Conservation (phyloP, 1,140 invertebrate species). For the Trichomalopsis sarcophagae region DNA sequence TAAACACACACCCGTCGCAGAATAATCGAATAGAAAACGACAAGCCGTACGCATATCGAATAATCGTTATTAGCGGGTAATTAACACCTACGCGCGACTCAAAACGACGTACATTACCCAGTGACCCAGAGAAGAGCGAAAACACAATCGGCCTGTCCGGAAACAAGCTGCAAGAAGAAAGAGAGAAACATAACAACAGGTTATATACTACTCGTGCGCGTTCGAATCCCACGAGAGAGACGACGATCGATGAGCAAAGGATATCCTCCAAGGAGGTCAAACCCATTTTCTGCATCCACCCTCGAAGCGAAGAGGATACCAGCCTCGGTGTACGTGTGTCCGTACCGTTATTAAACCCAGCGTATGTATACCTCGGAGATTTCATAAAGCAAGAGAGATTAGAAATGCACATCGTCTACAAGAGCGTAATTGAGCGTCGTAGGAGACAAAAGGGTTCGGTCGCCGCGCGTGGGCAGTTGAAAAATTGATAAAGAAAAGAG, state of each 20-base stretch:
- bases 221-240: background rate
- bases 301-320: background rate
- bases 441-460: background rate
- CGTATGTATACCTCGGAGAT: background rate
- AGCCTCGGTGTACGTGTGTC: too few relatives aligned
- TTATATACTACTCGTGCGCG: background rate
- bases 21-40: background rate
- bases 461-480: background rate
- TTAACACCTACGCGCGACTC: constrained; percentile 23
- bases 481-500: constrained; percentile 12
- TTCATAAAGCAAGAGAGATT: constrained; percentile 26
- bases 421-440: constrained; percentile 1
- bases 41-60: background rate
- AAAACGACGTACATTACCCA: constrained; percentile 28
- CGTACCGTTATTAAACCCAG: background rate
- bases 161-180: background rate
- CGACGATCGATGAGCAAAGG: constrained; percentile 3
- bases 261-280: constrained; percentile 41
- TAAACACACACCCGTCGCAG: background rate
- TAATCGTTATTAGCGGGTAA: constrained; percentile 18
- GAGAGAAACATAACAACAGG: background rate
- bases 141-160: background rate
- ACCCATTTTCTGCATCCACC: constrained; percentile 26
- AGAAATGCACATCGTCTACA: constrained; percentile 1
- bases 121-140: constrained; percentile 29